Conservation (phyloP, 2,113 vertebrate species). For the Parotia lawesii region DNA sequence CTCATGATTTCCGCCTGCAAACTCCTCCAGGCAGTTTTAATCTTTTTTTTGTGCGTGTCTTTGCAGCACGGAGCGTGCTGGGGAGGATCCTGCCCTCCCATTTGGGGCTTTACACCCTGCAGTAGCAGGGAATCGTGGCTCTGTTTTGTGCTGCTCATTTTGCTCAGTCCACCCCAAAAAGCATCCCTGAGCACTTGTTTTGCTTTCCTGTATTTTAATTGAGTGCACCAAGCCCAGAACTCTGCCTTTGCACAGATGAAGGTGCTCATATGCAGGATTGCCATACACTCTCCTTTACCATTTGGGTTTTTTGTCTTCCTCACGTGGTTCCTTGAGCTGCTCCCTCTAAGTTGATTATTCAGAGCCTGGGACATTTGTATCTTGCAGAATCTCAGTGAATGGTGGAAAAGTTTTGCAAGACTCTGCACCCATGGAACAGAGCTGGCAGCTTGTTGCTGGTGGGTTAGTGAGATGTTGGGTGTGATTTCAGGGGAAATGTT, state of each 20-base stretch:
- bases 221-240: not conserved
- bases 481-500: not conserved
- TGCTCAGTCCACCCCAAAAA: not conserved
- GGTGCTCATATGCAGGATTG: not conserved
- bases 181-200: not conserved
- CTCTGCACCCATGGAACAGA: not conserved
- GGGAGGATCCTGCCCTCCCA: not conserved
- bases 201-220: not conserved
- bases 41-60: not conserved
- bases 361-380: rapidly evolving
- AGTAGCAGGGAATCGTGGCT: not conserved
- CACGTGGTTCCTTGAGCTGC: not conserved
- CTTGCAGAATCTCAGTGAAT: not conserved
- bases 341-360: not conserved
- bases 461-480: not conserved
- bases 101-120: not conserved
- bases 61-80: not conserved
- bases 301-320: not conserved
- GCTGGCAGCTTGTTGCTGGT: not conserved
- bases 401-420: not conserved
- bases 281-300: not conserved
- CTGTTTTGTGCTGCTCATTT: not conserved
- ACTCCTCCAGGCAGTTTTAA: not conserved
- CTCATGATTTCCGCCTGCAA: not conserved
- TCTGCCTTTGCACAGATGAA: not conserved